Base-by-base conservation (phyloP, 2,888 invertebrate species). In the Colletes collaris region DNA sequence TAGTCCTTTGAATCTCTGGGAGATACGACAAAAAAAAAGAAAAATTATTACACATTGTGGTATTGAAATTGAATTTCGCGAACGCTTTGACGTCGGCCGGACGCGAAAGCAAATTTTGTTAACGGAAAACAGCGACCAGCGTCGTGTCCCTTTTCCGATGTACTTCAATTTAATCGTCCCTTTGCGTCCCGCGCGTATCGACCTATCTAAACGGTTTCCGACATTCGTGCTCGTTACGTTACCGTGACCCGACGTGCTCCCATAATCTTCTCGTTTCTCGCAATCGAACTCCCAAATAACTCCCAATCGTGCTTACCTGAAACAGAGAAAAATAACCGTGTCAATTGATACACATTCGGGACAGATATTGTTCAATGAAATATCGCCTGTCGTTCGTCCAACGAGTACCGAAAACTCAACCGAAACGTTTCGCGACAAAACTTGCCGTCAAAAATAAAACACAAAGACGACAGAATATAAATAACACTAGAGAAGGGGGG, bases 231-330 rank as follows among this genome's bases (percentile, higher is more conserved):
- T 40, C 40, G 40, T 79, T 68, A 71, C 67, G 46, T 72, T 75
- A 84, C 79, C 8, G 10, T 46, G 44, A 40, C 40, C 73, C n/a
- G 67, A 63, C 62, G 65, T 70, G 66, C 40, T 62, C 56, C 60
- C 11, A 52, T 52, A 64, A 58, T 67, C 62, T 73, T 40, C 72
- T 2, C 44, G 74, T 50, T 44, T 11, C 46, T 55, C 10, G 44
- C 52, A 40, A 59, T 49, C 11, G 6, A 35, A 27, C 27, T 8
- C 8, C 56, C 37, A 50, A 60, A 74, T 19, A 55, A 62, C 40
- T 46, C 46, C 46, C 67, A 78, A 64, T 79, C 81, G 84, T 27
- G 27, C 90, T 90, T 89, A 90, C 90, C 90, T 90, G 88, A 55
- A 89, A 89, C 40, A 88, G 75, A 82, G 59, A 86, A 82, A 27